phyloP scores from a whole-genome alignment of 23 tunicate species.

The Aplidium turbinatum region DNA sequence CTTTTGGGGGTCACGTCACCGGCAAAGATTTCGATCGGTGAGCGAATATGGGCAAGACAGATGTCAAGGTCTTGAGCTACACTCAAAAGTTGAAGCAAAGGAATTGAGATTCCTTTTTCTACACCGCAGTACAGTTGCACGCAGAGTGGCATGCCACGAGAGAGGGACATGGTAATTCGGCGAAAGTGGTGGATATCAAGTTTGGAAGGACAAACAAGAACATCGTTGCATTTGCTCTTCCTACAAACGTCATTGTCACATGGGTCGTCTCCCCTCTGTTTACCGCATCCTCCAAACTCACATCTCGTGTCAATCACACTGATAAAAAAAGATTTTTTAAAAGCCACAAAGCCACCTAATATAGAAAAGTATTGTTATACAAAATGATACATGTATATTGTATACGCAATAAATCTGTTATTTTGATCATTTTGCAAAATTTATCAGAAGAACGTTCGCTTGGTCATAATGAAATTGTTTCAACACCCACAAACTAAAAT shows the following conservation, averaged over 20 bases:
- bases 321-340: too few species aligned
- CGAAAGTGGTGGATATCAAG: slow-evolving; percentile 54
- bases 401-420: too few species aligned
- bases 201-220: slow-evolving; percentile 13
- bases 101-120: slow-evolving; percentile 17
- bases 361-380: too few species aligned
- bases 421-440: too few species aligned
- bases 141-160: slow-evolving; percentile 31
- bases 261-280: slow-evolving; percentile 3
- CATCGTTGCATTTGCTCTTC: slow-evolving; percentile 19
- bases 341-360: too few species aligned
- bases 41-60: slow-evolving; percentile 46
- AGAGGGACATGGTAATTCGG: slow-evolving; percentile 32
- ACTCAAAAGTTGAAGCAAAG: slow-evolving; percentile 44
- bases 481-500: too few species aligned
- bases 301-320: too few species aligned
- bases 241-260: slow-evolving; percentile 13
- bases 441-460: too few species aligned
- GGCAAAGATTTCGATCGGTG: slow-evolving; percentile 54
- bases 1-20: slow-evolving; percentile 42
- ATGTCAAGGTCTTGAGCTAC: slow-evolving; percentile 50
- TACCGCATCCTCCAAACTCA: too few species aligned
- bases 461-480: too few species aligned
- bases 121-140: slow-evolving; percentile 53
- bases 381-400: too few species aligned